Evolutionary conservation across 2,113 vertebrate genomes (phyloP).

Genomic region (Hypocryptadius cinnamomeus): DNA sequence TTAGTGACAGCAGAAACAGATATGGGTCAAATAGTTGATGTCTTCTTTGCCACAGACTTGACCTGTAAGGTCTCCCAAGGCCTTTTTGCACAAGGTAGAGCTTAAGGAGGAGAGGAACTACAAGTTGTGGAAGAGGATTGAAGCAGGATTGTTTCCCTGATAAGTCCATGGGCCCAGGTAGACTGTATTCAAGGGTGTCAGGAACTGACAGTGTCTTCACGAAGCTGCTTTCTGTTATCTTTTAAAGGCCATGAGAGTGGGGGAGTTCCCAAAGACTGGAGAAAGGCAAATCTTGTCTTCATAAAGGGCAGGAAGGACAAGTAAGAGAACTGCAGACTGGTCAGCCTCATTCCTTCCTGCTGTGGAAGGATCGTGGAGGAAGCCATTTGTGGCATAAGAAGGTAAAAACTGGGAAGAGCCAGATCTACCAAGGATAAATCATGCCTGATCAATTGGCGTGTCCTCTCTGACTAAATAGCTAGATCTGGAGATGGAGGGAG

Average conservation of each 20-base stretch:
- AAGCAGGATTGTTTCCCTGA: not conserved
- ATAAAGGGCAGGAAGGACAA: not conserved
- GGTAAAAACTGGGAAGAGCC: not conserved
- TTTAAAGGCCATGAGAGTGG: not conserved
- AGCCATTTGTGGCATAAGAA: not conserved
- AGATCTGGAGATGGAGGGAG: not conserved
- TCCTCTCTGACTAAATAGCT: not conserved
- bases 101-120: not conserved
- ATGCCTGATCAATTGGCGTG: not conserved
- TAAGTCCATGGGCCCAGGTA: rapidly evolving
- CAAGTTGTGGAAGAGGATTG: not conserved
- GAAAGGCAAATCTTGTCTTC: not conserved
- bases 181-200: not conserved
- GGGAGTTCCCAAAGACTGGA: not conserved
- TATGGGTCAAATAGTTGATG: not conserved
- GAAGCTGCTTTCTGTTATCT: not conserved
- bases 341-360: not conserved
- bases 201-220: not conserved
- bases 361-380: not conserved
- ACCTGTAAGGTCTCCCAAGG: not conserved
- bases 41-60: not conserved
- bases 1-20: not conserved
- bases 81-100: not conserved
- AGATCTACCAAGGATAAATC: not conserved
- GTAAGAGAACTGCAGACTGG: not conserved